Conservation (phyloP, 2,888 invertebrate genomes). For the Pachymerium ferrugineum region DNA sequence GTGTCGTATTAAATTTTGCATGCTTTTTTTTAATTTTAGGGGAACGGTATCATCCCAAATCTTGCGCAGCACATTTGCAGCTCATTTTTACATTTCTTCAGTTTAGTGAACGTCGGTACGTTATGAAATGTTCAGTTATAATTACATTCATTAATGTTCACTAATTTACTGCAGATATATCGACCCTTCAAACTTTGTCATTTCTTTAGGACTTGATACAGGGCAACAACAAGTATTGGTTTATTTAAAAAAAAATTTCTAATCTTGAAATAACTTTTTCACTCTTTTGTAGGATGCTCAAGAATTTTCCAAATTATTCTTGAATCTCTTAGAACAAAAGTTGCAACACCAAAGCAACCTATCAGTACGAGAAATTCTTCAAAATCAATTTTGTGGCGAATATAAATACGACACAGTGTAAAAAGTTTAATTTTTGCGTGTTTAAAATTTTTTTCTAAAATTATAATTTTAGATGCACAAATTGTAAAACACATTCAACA, state of each 20-base stretch:
- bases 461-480: conserved; percentile 48
- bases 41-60: conserved; percentile 46
- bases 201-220: conserved; percentile 55
- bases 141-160: conserved; percentile 27
- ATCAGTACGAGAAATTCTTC: conserved; percentile 47
- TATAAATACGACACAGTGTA: conserved; percentile 53
- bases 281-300: conserved; percentile 53
- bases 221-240: conserved; percentile 53
- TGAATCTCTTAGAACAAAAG: conserved; percentile 55
- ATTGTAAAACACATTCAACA: conserved; percentile 54
- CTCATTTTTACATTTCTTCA: conserved; percentile 58
- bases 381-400: conserved; percentile 51
- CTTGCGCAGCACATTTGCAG: conserved; percentile 55
- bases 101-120: conserved; percentile 51
- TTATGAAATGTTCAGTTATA: not conserved
- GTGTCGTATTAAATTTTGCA: no score
- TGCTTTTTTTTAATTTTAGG: conserved; percentile 19
- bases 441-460: not conserved
- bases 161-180: conserved; percentile 45
- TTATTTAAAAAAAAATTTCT: not conserved
- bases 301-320: conserved; percentile 60
- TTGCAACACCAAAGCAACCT: conserved; percentile 46
- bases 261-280: not conserved
- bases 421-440: not conserved
- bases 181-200: conserved; percentile 57